Percentiles rank a stretch among this genome's conserved stretches.
Evolutionary conservation across 2,888 invertebrate genomes (phyloP).

Genomic region (Phyto melanocephala): DNA sequence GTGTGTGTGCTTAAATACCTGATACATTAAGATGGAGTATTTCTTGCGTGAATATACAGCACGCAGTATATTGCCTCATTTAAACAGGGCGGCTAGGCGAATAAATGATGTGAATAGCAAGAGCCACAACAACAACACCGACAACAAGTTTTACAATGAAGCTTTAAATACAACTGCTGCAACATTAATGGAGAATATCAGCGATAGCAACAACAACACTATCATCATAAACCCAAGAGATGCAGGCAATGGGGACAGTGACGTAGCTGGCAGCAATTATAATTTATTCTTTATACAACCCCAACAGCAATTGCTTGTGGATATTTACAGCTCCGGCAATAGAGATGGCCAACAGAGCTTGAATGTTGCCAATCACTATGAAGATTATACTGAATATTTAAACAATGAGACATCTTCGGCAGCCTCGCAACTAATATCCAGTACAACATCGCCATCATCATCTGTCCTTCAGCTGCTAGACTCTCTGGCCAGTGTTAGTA

Average conservation of each 20-base stretch:
- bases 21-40: constrained; percentile 58
- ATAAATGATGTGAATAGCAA: not conserved
- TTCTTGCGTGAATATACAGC: constrained; percentile 69
- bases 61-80: constrained; percentile 67
- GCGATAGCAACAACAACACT: constrained; percentile 32
- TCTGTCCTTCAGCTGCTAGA: constrained; percentile 47
- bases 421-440: not conserved
- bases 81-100: constrained; percentile 33
- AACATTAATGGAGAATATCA: not conserved
- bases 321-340: constrained; percentile 1
- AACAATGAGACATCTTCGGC: constrained; percentile 39
- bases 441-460: not conserved
- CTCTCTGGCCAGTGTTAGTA: constrained; percentile 51
- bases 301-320: constrained; percentile 66
- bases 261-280: constrained; percentile 29
- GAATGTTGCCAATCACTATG: constrained; percentile 32
- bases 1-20: not conserved
- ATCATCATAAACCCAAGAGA: constrained; percentile 5
- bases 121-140: constrained; percentile 9
- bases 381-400: constrained; percentile 42
- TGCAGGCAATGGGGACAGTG: not conserved
- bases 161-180: not conserved
- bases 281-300: constrained; percentile 70
- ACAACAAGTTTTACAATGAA: not conserved
- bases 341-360: not conserved